Conservation (phyloP, 2,797 vertebrate species). For the Hippoglossus hippoglossus region DNA sequence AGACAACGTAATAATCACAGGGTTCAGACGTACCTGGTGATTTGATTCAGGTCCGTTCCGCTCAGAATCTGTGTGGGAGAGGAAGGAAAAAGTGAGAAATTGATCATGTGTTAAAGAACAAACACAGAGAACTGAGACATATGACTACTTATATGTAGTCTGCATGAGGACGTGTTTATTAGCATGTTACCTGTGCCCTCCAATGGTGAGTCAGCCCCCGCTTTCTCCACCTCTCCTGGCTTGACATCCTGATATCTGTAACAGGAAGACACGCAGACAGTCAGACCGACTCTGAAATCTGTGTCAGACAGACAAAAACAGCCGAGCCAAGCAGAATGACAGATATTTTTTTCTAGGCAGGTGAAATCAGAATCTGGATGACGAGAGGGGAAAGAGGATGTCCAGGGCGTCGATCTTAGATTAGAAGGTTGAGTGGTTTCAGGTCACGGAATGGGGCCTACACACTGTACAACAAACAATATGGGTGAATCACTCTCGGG, state of each 20-base stretch:
- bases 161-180: background rate
- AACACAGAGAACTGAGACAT: conserved; percentile 6
- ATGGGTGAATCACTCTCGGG: conserved; percentile 59
- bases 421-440: conserved; percentile 45
- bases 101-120: conserved; percentile 1
- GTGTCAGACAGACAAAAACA: conserved; percentile 29
- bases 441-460: conserved; percentile 57
- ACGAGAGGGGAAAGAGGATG: conserved; percentile 44
- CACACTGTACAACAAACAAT: conserved; percentile 60
- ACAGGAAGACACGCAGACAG: conserved; percentile 48
- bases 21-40: conserved; percentile 87
- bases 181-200: conserved; percentile 86
- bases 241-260: conserved; percentile 96
- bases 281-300: conserved; percentile 20
- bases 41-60: conserved; percentile 92
- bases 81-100: conserved; percentile 73
- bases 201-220: conserved; percentile 87
- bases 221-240: conserved; percentile 90
- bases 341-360: conserved; percentile 9
- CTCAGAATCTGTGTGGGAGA: conserved; percentile 87
- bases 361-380: conserved; percentile 41
- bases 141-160: background rate
- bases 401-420: conserved; percentile 14
- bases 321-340: conserved; percentile 27
- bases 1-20: conserved; percentile 18